A percentile compares a stretch with the other conserved stretches of the same genome.
Evolutionary conservation across 2,113 vertebrate genomes (phyloP).

Genomic region (Orcinus orca): DNA sequence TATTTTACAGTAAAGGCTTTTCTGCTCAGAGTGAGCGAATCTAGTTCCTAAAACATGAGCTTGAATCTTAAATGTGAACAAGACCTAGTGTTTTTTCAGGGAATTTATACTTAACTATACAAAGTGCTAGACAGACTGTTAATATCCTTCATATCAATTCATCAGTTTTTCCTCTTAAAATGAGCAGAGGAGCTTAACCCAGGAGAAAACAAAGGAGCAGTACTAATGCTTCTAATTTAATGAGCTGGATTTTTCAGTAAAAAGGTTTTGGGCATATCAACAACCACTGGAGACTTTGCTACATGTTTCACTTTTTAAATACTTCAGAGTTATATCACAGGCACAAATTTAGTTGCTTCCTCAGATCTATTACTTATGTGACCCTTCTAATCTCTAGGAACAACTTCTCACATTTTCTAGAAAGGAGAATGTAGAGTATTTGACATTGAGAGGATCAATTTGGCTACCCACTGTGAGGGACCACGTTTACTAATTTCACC

Average conservation of each 20-base stretch:
- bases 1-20: neutral
- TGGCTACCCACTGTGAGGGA: neutral
- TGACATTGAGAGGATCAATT: neutral
- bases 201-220: neutral
- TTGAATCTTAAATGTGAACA: neutral
- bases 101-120: neutral
- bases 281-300: neutral
- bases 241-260: neutral
- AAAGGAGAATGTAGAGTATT: neutral
- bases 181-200: neutral
- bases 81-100: neutral
- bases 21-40: neutral
- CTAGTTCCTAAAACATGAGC: neutral
- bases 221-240: neutral
- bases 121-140: neutral
- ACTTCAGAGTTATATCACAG: neutral
- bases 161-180: constrained; percentile 24
- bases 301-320: neutral
- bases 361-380: neutral
- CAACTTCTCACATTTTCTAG: neutral
- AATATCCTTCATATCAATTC: constrained; percentile 4
- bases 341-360: neutral
- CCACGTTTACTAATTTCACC: neutral
- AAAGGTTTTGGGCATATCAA: neutral
- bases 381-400: neutral